These are phyloP conservation scores for Bradypodion ventrale DNA, from an alignment of 2,797 vertebrate genomes.

Conservation along the genomic window DNA sequence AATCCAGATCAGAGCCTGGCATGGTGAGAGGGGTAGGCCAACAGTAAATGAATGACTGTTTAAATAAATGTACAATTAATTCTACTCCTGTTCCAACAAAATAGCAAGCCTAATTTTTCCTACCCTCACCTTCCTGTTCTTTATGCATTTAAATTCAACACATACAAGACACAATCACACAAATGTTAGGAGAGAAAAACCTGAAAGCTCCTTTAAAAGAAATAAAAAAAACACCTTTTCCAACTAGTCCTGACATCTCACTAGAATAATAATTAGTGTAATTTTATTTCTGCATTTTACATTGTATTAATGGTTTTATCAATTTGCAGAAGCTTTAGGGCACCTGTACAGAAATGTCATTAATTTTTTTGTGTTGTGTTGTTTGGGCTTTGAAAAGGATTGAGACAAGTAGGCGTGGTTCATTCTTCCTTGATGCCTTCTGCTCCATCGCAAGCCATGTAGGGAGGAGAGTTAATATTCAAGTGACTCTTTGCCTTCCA, in stretches of 20 bases:
- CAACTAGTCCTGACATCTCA: constrained; percentile 42
- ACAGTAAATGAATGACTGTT: constrained; percentile 17
- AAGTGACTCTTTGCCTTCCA: not conserved
- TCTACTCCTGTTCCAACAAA: constrained; percentile 17
- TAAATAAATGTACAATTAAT: constrained; percentile 34
- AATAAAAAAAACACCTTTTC: constrained; percentile 47
- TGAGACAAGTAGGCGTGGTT: too few relatives aligned
- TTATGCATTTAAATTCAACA: constrained; percentile 33
- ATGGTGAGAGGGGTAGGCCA: constrained; percentile 1
- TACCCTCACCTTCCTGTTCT: constrained; percentile 15
- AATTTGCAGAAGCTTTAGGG: constrained; percentile 12
- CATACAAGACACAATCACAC: not conserved
- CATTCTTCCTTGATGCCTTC: too few relatives aligned
- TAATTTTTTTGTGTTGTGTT: not conserved
- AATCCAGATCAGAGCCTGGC: constrained; percentile 13
- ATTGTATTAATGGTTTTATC: constrained; percentile 9
- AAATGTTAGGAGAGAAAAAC: not conserved
- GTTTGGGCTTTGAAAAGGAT: not conserved
- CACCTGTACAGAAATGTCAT: not conserved
- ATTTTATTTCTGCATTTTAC: constrained; percentile 39
- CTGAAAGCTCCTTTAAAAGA: constrained; percentile 13
- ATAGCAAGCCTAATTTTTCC: constrained; percentile 23
- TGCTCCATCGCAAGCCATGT: too few relatives aligned
- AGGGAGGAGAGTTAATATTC: not conserved
- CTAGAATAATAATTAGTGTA: constrained; percentile 38